A percentile compares a stretch with the other conserved stretches of the same genome.
These are phyloP conservation scores for Sebastes kiyomatsui DNA, from an alignment of 2,797 vertebrate species.

Conservation along the genomic window DNA sequence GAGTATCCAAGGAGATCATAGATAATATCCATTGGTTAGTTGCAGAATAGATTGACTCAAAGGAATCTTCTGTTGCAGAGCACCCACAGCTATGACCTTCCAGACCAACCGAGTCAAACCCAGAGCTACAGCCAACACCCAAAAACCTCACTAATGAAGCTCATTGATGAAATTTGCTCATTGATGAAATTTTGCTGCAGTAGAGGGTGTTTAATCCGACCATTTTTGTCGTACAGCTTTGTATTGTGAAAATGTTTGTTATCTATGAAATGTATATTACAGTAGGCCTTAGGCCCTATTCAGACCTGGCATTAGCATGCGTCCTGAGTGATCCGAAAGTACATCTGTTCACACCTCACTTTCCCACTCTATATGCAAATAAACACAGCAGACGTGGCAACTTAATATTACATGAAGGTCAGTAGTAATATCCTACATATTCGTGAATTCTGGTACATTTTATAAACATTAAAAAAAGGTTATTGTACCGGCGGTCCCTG, in stretches of 20 bases:
- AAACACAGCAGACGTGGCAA: too few species aligned
- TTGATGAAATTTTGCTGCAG: neutral
- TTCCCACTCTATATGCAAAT: too few species aligned
- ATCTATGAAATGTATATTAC: neutral
- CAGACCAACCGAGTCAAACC: neutral
- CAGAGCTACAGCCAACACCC: neutral
- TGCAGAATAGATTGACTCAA: neutral
- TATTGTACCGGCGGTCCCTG: too few species aligned
- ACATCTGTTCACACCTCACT: too few species aligned
- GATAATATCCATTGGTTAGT: neutral
- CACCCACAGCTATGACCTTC: neutral
- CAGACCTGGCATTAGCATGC: too few species aligned
- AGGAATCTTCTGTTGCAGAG: constrained; percentile 49
- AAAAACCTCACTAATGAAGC: neutral
- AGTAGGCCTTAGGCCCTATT: neutral
- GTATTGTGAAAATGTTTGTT: neutral
- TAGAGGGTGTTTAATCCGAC: neutral
- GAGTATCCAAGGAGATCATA: neutral
- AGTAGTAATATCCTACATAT: too few species aligned
- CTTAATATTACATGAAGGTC: too few species aligned
- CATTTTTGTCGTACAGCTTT: neutral
- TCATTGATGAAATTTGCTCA: neutral
- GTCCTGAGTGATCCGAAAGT: too few species aligned
- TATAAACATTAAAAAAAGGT: too few species aligned
- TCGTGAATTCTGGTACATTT: too few species aligned